These are phyloP conservation scores for Muscicapa adusta DNA, from an alignment of 2,113 vertebrate genomes.

Conservation along the genomic window DNA sequence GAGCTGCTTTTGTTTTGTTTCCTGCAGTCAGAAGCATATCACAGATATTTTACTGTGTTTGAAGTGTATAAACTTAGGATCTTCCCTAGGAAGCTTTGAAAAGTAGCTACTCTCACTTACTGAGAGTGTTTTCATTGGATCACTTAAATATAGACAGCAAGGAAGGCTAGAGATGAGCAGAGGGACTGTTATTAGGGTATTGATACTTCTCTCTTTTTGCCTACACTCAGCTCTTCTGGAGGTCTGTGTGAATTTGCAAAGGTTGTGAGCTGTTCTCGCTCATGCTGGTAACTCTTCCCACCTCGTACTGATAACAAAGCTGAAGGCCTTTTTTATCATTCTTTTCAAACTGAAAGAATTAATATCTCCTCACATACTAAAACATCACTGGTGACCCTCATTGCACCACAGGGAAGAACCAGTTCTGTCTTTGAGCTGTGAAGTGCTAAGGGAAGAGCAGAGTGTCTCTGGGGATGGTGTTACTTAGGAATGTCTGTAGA, in stretches of 20 bases:
- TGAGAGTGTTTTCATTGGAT: background rate
- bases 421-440: background rate
- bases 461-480: background rate
- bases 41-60: background rate
- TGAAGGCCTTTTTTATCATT: background rate
- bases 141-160: background rate
- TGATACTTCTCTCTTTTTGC: background rate
- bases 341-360: background rate
- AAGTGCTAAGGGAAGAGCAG: background rate
- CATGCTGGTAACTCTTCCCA: background rate
- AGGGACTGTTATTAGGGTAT: background rate
- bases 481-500: background rate
- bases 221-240: background rate
- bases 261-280: background rate
- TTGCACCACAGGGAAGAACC: background rate
- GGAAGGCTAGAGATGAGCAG: background rate
- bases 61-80: background rate
- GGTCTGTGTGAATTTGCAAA: background rate
- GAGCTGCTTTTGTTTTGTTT: background rate
- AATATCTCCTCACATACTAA: background rate
- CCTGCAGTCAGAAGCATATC: background rate
- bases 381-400: background rate
- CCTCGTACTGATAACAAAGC: background rate
- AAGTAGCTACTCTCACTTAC: background rate
- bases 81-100: background rate